phyloP scores from a whole-genome alignment of 2,113 vertebrate species.

The Alligator mississippiensis region DNA sequence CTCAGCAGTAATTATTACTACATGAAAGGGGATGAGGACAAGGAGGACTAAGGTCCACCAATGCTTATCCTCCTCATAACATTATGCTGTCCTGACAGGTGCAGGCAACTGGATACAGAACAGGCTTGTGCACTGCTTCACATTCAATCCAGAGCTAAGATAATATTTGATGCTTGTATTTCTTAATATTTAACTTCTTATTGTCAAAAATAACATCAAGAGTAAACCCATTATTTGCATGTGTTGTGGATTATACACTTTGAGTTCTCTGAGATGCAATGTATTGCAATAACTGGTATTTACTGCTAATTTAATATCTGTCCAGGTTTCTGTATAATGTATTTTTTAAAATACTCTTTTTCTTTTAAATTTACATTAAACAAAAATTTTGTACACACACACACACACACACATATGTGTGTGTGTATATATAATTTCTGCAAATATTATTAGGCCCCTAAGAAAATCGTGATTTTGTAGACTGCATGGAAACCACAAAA shows the following conservation, averaged over 20 bases:
- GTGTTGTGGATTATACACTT: neutral
- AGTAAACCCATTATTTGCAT: neutral
- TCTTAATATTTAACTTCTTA: neutral
- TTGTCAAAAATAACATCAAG: neutral
- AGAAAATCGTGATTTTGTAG: too few relatives aligned
- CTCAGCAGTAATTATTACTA: neutral
- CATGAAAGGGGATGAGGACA: neutral
- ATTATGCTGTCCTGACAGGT: neutral
- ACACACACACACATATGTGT: too few relatives aligned
- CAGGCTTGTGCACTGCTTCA: neutral
- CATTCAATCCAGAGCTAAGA: neutral
- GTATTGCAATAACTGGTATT: neutral
- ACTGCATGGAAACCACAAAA: too few relatives aligned
- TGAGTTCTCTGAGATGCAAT: neutral
- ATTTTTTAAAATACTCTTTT: neutral
- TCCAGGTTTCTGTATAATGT: neutral
- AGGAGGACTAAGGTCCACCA: neutral
- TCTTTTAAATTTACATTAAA: neutral
- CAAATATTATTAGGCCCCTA: too few relatives aligned
- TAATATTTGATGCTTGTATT: neutral
- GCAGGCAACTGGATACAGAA: neutral
- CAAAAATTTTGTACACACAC: neutral
- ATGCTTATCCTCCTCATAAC: neutral
- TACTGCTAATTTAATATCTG: neutral
- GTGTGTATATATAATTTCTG: too few relatives aligned